Evolutionary conservation across 2,797 vertebrate species (phyloP).

Genomic region (Xenops minutus): DNA sequence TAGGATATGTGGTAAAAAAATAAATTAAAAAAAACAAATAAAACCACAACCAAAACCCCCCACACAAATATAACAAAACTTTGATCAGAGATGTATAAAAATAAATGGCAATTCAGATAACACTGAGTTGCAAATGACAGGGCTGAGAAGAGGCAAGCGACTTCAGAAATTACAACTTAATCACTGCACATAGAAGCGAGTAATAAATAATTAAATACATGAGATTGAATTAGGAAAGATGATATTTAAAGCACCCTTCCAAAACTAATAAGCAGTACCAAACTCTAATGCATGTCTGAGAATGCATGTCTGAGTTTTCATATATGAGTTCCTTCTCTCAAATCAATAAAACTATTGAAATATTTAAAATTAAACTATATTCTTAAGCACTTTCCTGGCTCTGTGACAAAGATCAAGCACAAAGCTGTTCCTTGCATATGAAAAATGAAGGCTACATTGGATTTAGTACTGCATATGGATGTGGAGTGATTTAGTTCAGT

Average conservation of each 20-base stretch:
- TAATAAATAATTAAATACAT: conserved; percentile 38
- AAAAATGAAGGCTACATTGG: not conserved
- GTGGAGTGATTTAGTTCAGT: not conserved
- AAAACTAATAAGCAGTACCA: conserved; percentile 11
- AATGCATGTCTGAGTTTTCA: not conserved
- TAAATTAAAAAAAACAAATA: not conserved
- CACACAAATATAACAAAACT: not conserved
- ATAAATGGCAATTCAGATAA: not conserved
- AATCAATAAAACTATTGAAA: conserved; percentile 42
- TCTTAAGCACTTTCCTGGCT: conserved; percentile 12
- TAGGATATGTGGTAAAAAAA: not conserved
- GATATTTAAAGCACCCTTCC: conserved; percentile 1
- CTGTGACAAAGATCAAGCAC: not conserved
- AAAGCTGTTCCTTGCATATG: not conserved
- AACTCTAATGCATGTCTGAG: not conserved
- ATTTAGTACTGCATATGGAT: not conserved
- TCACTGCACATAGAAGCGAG: not conserved
- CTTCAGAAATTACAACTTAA: not conserved
- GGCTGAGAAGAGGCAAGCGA: not conserved
- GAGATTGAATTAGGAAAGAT: conserved; percentile 15
- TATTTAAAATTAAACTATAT: conserved; percentile 29
- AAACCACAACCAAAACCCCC: fast-evolving
- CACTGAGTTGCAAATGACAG: not conserved
- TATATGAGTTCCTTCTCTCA: not conserved
- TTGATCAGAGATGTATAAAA: not conserved